A percentile compares a stretch with the other conserved stretches of the same genome.
These are phyloP conservation scores for Xanthorhoe spadicearia DNA, from an alignment of 2,888 invertebrate genomes.

Conservation along the genomic window DNA sequence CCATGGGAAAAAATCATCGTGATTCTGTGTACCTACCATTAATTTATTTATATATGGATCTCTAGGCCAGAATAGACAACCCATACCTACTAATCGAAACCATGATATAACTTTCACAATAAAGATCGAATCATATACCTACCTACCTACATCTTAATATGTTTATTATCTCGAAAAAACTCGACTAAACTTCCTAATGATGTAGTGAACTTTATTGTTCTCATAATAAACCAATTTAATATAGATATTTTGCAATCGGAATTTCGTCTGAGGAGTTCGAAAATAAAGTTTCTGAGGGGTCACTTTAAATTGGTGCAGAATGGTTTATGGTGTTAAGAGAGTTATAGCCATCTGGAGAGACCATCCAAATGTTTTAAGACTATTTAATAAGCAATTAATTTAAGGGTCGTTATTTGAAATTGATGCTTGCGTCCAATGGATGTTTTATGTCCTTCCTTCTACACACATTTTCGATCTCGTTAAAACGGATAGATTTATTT, in stretches of 20 bases:
- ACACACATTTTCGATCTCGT: not conserved
- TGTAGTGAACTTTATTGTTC: not conserved
- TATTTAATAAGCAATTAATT: constrained; percentile 33
- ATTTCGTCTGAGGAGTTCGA: constrained; percentile 8
- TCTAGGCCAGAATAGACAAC: too few relatives aligned
- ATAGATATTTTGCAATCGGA: constrained; percentile 19
- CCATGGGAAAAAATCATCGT: too few relatives aligned
- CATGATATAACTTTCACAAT: not conserved
- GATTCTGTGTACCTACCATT: too few relatives aligned
- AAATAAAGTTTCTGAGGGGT: constrained; percentile 2
- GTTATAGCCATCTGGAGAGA: constrained; percentile 36
- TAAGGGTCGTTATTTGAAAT: constrained; percentile 20
- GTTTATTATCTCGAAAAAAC: not conserved
- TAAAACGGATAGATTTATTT: too few relatives aligned
- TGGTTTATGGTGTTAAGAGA: constrained; percentile 19
- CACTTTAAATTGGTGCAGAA: constrained; percentile 11
- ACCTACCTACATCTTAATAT: not conserved
- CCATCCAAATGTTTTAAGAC: constrained; percentile 30
- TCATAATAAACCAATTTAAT: constrained; percentile 20
- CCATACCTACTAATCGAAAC: too few relatives aligned
- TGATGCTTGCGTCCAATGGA: not conserved
- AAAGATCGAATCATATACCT: not conserved
- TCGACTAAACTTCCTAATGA: not conserved
- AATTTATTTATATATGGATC: too few relatives aligned
- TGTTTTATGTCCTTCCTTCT: too few relatives aligned